Evolutionary conservation across 2,113 vertebrate genomes (phyloP).

Genomic region (Thermophis baileyi): DNA sequence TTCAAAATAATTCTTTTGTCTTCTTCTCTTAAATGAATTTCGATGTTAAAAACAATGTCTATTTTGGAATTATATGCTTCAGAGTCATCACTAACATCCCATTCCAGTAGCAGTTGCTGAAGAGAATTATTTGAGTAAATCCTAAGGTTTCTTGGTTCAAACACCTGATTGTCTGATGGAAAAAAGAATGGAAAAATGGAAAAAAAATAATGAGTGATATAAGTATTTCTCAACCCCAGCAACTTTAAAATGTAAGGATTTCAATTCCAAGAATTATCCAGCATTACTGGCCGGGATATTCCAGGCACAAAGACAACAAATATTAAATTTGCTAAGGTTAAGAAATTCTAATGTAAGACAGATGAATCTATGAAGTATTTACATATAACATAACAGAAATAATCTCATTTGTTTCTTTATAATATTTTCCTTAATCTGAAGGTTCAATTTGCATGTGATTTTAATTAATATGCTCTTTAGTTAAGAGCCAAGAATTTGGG

Average conservation of each 20-base stretch:
- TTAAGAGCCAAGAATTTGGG: not conserved
- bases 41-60: constrained; percentile 67
- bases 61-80: constrained; percentile 33
- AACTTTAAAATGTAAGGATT: not conserved
- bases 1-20: constrained; percentile 36
- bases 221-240: not conserved
- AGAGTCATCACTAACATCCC: constrained; percentile 50
- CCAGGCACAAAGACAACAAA: not conserved
- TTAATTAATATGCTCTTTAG: not conserved
- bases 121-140: constrained; percentile 38
- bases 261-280: not conserved
- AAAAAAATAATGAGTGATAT: not conserved
- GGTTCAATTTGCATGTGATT: not conserved
- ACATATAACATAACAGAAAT: not conserved
- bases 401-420: not conserved
- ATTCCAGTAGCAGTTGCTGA: constrained; percentile 64
- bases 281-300: not conserved
- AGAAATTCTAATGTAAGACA: not conserved
- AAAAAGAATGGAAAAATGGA: not conserved
- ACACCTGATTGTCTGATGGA: constrained; percentile 33
- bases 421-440: not conserved
- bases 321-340: not conserved
- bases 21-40: constrained; percentile 50
- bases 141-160: constrained; percentile 44
- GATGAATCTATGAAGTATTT: not conserved